phyloP scores from a whole-genome alignment of 2,113 vertebrate species.

The Patagioenas fasciata region DNA sequence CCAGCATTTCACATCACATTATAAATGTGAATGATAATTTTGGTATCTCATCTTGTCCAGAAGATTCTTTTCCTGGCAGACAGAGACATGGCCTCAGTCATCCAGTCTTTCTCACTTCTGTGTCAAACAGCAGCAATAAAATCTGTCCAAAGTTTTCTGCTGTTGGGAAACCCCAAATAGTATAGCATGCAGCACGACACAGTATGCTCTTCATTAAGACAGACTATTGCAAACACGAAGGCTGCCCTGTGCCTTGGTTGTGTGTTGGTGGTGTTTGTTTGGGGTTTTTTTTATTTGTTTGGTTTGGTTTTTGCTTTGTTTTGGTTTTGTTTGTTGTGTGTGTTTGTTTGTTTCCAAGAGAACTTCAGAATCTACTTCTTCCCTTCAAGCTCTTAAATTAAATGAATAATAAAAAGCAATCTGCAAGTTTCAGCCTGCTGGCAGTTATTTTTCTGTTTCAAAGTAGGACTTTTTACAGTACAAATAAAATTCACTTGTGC shows the following conservation, averaged over 20 bases:
- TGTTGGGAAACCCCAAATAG: not conserved
- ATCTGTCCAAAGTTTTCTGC: not conserved
- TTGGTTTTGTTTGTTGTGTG: not conserved
- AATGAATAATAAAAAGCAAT: not conserved
- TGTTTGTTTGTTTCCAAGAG: not conserved
- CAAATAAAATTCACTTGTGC: not conserved
- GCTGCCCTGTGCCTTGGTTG: not conserved
- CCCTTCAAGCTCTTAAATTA: not conserved
- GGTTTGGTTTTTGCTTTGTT: not conserved
- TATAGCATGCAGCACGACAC: not conserved
- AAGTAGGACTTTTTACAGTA: not conserved
- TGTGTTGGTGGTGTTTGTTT: fast-evolving
- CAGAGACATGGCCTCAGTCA: not conserved
- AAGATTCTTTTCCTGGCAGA: not conserved
- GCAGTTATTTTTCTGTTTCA: not conserved
- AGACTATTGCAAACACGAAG: not conserved
- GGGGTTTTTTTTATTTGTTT: not conserved
- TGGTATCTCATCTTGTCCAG: not conserved
- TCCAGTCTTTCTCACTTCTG: not conserved
- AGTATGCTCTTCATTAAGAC: not conserved
- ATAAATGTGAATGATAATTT: not conserved
- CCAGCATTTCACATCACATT: not conserved
- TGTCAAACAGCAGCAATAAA: not conserved
- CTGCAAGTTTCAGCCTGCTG: not conserved
- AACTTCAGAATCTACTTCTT: not conserved